phyloP scores from a whole-genome alignment of 2,113 vertebrate genomes.

The Syngnathus scovelli region DNA sequence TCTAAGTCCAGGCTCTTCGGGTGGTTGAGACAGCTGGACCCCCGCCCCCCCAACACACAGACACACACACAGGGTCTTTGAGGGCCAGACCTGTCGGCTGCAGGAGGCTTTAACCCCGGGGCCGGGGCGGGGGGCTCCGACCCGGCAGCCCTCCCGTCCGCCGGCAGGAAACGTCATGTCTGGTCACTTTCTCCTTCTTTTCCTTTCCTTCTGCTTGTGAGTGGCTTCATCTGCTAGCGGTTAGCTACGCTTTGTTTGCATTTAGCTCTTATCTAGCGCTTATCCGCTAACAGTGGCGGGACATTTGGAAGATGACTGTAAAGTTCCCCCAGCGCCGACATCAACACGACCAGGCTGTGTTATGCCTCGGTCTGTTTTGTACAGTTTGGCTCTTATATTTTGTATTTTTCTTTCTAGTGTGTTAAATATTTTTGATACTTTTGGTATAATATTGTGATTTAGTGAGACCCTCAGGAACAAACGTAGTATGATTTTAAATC shows the following conservation, averaged over 20 bases:
- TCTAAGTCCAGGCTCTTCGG: not conserved
- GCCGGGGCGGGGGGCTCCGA: not conserved
- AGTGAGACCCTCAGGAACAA: too few relatives aligned
- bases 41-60: not conserved
- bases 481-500: too few relatives aligned
- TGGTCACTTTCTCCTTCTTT: not conserved
- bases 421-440: too few relatives aligned
- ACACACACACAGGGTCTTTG: not conserved
- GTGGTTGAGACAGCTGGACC: constrained; percentile 37
- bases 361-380: too few relatives aligned
- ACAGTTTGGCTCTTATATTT: too few relatives aligned
- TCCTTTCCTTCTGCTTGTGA: not conserved
- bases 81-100: constrained; percentile 49
- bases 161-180: not conserved
- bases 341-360: too few relatives aligned
- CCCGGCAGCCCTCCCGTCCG: not conserved
- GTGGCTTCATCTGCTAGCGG: not conserved
- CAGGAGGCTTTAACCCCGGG: constrained; percentile 43
- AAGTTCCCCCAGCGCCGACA: not conserved
- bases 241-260: not conserved
- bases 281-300: not conserved
- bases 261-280: not conserved
- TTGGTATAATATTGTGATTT: too few relatives aligned
- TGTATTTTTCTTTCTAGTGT: too few relatives aligned
- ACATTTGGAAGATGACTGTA: not conserved